Conservation (phyloP, 1,140 invertebrate species). For the Bombus waltoni region DNA sequence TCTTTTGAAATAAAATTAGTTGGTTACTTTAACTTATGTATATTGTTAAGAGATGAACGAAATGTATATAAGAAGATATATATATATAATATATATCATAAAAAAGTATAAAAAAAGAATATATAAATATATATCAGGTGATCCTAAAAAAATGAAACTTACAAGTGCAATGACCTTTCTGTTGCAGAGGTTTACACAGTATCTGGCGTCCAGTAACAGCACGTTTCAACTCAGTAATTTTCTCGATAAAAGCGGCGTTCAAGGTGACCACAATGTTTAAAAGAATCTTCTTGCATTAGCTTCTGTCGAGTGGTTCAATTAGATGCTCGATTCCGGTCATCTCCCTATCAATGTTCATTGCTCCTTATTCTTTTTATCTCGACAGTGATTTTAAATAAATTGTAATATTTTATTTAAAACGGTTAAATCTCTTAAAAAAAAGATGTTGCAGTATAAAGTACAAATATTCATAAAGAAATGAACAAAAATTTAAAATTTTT, state of each 20-base stretch:
- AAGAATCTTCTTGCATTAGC: slow-evolving; percentile 3
- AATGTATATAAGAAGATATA: no score
- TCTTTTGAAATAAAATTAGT: no score
- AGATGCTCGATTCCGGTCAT: neutral
- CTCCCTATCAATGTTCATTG: slow-evolving; percentile 3
- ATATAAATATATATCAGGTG: neutral
- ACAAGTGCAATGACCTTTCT: slow-evolving; percentile 41
- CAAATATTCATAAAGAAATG: no score
- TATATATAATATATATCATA: no score
- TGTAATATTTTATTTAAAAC: neutral
- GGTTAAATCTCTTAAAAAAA: neutral
- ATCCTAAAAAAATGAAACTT: neutral
- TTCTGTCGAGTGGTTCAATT: slow-evolving; percentile 33
- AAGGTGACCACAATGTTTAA: slow-evolving; percentile 87
- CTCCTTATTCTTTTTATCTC: slow-evolving; percentile 1
- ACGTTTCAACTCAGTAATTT: slow-evolving; percentile 99
- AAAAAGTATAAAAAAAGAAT: neutral
- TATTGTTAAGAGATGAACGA: no score
- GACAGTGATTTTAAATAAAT: neutral
- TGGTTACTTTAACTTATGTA: no score
- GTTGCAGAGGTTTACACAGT: slow-evolving; percentile 98
- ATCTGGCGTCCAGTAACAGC: slow-evolving; percentile 99
- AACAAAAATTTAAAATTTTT: neutral
- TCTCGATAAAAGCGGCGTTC: slow-evolving; percentile 97
- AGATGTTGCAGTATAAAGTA: neutral